Percentiles rank a stretch among this genome's conserved stretches.
These are phyloP conservation scores for Drosophila planitibia DNA, from an alignment of 2,888 invertebrate genomes.

Conservation along the genomic window DNA sequence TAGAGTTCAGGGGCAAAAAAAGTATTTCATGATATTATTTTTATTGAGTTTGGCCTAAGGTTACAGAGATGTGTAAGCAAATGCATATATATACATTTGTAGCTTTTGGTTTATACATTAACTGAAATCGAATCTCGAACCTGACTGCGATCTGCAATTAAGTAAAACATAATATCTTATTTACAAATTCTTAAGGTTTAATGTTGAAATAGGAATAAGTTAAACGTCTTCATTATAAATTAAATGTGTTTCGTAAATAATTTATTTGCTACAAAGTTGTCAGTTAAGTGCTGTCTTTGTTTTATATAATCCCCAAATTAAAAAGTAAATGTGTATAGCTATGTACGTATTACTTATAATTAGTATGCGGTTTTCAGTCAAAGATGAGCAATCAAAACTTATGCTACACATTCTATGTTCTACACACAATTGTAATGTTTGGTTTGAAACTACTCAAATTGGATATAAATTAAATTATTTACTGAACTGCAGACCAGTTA, in stretches of 20 bases:
- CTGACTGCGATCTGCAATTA: neutral
- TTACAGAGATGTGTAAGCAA: neutral
- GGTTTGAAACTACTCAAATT: constrained; percentile 7
- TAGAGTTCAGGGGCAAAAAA: neutral
- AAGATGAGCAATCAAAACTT: neutral
- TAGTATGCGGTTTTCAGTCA: neutral
- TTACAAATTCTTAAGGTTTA: neutral
- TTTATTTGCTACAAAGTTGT: neutral
- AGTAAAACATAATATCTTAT: neutral
- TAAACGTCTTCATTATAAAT: neutral
- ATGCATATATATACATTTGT: neutral
- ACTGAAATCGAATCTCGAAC: neutral
- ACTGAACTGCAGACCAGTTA: constrained; percentile 44
- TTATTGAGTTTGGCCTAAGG: neutral
- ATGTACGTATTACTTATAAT: neutral
- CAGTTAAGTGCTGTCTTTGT: too few relatives aligned
- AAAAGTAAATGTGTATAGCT: too few relatives aligned
- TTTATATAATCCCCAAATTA: neutral
- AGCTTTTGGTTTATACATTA: neutral
- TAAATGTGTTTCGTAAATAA: neutral
- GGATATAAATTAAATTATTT: constrained; percentile 30
- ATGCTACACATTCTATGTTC: neutral
- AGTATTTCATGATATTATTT: neutral
- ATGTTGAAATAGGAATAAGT: neutral
- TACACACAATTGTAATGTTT: neutral